Evolutionary conservation across 2,888 invertebrate genomes (phyloP).

Genomic region (Nineta flava): DNA sequence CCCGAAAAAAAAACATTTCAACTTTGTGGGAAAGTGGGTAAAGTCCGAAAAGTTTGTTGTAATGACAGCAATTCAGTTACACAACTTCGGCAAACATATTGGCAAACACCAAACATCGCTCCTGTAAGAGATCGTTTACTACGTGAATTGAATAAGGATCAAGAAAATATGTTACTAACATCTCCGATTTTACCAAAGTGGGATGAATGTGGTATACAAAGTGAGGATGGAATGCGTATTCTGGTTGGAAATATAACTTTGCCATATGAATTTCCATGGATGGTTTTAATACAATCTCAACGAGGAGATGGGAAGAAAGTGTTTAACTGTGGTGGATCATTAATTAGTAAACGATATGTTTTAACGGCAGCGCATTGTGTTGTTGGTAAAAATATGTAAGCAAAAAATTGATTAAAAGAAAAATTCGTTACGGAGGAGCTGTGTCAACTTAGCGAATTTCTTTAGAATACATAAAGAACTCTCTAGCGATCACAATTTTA

Average conservation of each 20-base stretch:
- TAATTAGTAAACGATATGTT: conserved; percentile 32
- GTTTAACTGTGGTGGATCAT: conserved; percentile 32
- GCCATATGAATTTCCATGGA: conserved; percentile 38
- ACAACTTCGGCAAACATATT: no score
- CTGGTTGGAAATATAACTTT: conserved; percentile 25
- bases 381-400: not conserved
- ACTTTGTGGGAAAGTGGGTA: no score
- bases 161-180: not conserved
- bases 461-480: no score
- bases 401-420: not conserved
- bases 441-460: no score
- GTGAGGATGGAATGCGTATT: conserved; percentile 19
- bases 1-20: no score
- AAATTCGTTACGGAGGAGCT: no score
- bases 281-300: conserved; percentile 32
- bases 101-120: no score
- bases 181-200: conserved; percentile 15
- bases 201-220: conserved; percentile 21
- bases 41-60: no score
- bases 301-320: conserved; percentile 15
- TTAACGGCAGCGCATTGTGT: not conserved
- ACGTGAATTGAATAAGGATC: not conserved
- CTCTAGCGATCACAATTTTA: no score
- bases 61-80: no score
- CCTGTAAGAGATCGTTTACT: not conserved